These are phyloP conservation scores for Eurytoma adleriae DNA, from an alignment of 2,888 invertebrate species.

Conservation along the genomic window DNA sequence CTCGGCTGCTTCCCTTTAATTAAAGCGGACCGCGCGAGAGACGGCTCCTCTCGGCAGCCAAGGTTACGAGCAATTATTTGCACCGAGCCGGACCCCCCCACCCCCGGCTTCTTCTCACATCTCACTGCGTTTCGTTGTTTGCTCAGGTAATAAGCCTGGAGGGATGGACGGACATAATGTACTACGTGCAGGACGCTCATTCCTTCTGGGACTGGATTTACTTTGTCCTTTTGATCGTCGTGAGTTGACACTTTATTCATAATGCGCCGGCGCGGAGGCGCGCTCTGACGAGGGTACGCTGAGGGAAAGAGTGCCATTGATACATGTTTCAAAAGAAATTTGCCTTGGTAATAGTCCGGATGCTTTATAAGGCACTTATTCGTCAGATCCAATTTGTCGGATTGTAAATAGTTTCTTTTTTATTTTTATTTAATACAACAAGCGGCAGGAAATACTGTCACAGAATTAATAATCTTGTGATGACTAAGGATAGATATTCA, in stretches of 20 bases:
- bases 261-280: background rate
- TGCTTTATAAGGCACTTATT: background rate
- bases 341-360: background rate
- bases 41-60: slow-evolving; percentile 9
- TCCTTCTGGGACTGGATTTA: slow-evolving; percentile 99
- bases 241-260: slow-evolving; percentile 79
- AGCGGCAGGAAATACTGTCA: too few species aligned
- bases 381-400: too few species aligned
- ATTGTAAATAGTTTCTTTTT: too few species aligned
- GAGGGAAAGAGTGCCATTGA: background rate
- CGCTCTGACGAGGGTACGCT: background rate
- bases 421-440: too few species aligned
- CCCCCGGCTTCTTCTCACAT: background rate
- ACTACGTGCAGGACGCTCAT: slow-evolving; percentile 99
- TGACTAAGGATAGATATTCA: too few species aligned
- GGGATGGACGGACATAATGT: slow-evolving; percentile 99
- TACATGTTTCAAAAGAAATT: background rate
- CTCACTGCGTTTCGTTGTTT: background rate
- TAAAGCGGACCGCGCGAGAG: slow-evolving; percentile 9
- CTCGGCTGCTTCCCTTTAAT: background rate
- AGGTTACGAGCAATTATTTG: slow-evolving; percentile 55
- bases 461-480: too few species aligned
- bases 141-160: slow-evolving; percentile 97
- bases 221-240: slow-evolving; percentile 99
- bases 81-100: background rate